phyloP scores from a whole-genome alignment of 2,113 vertebrate genomes.

The Oceanites oceanicus region DNA sequence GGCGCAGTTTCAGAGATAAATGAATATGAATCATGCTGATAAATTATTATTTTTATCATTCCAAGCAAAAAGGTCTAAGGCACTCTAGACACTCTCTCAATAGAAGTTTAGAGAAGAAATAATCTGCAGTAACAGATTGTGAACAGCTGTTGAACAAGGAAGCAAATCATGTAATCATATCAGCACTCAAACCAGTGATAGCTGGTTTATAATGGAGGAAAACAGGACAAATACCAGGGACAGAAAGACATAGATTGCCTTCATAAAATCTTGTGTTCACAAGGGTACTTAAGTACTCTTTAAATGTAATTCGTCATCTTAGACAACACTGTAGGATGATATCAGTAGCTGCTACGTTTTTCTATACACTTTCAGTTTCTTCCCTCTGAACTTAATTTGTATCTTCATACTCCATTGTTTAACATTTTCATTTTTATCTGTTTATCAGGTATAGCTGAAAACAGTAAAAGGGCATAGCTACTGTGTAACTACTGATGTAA shows the following conservation, averaged over 20 bases:
- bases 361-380: neutral
- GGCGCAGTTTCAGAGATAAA: neutral
- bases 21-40: neutral
- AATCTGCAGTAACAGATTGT: constrained; percentile 9
- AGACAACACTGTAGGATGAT: neutral
- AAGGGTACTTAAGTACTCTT: neutral
- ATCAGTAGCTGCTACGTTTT: neutral
- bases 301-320: neutral
- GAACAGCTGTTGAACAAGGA: constrained; percentile 55
- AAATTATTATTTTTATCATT: constrained; percentile 34
- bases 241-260: neutral
- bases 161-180: constrained; percentile 26
- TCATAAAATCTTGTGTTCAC: neutral
- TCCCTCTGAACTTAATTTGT: neutral
- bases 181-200: constrained; percentile 40
- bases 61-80: neutral
- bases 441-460: neutral
- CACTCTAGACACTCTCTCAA: neutral
- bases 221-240: neutral
- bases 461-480: neutral
- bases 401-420: neutral
- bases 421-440: neutral
- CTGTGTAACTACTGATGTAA: neutral
- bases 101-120: constrained; percentile 34
- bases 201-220: constrained; percentile 16